Evolutionary conservation across 2,113 vertebrate species (phyloP), one percentile per base, ranked within the genome.

Genomic region (Thunnus maccoyii): DNA sequence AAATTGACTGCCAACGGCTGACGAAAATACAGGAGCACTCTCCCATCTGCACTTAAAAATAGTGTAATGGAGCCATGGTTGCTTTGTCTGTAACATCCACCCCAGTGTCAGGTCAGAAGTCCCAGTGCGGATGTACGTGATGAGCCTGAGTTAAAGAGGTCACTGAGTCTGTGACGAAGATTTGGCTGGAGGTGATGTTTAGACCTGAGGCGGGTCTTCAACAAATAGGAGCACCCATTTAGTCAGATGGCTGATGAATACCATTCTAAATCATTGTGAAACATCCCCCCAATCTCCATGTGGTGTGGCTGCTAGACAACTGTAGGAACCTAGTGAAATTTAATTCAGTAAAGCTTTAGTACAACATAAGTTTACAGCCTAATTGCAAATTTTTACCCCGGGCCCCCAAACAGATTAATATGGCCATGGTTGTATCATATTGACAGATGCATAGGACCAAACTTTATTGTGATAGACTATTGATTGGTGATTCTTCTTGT

Each of bases 1-100:
- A 82, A 85, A 65, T 41, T 32, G 46, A 67, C 41, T 51, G 41
- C 74, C 80, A n/a, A 61, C 4, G 4, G 27, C 54, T 67, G 22
- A 81, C 68, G 44, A 60, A 84, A 81, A 72, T 82, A 71, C 57
- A 57, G 14, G 36, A n/a, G 22, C 25, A 18, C 73, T 73, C 64
- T 60, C 11, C 51, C 14, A 27, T 70, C 47, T 80, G 63, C 62
- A 30, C 62, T 30, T 27, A 30, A 17, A 74, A 48, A 61, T 11
- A 67, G 27, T 52, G 78, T 4, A 3, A 64, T 16, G 64, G 32
- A 67, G 52, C 47, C 22, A 30, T 47, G 20, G 36, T 48, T 73
- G 65, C 78, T 73, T 66, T 67, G 57, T 71, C 74, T 72, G 48
- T 68, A 55, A 54, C 69, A 66, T 41, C 22, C 56, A 5, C 72